Conservation (phyloP, 2,888 invertebrate species). For the Tachina lurida region DNA sequence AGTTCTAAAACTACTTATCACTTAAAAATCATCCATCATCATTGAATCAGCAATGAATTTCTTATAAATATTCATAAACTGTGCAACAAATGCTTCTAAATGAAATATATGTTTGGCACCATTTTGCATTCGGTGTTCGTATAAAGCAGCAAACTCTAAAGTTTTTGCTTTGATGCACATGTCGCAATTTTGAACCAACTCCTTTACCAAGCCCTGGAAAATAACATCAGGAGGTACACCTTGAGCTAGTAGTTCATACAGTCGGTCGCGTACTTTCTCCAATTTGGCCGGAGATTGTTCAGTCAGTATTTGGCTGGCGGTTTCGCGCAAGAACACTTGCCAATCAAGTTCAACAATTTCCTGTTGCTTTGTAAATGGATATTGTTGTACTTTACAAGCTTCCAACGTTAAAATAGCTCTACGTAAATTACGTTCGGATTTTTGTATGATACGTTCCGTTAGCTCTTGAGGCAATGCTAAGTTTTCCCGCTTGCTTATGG, state of each 20-base stretch:
- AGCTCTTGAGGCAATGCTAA: constrained; percentile 90
- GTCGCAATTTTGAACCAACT: constrained; percentile 94
- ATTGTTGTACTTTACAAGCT: constrained; percentile 95
- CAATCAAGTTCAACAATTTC: constrained; percentile 95
- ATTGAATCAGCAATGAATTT: constrained; percentile 85
- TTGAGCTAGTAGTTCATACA: constrained; percentile 97
- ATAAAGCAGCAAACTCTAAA: constrained; percentile 92
- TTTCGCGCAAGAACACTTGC: constrained; percentile 93
- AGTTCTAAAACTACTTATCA: background rate
- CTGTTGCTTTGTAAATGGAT: constrained; percentile 92
- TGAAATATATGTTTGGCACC: constrained; percentile 98
- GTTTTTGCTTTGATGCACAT: constrained; percentile 93
- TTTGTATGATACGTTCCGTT: constrained; percentile 89
- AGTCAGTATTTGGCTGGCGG: constrained; percentile 92
- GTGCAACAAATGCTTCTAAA: constrained; percentile 97
- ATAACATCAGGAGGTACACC: constrained; percentile 97
- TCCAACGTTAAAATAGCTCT: constrained; percentile 97
- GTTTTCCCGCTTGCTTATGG: constrained; percentile 91
- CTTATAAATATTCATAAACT: constrained; percentile 97
- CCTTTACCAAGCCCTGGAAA: constrained; percentile 92
- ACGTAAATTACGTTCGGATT: constrained; percentile 94
- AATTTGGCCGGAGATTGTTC: constrained; percentile 94
- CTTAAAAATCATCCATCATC: constrained; percentile 79
- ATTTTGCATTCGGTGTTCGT: constrained; percentile 95
- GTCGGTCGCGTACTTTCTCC: constrained; percentile 91